Conservation (phyloP, 2,113 vertebrate genomes). For the Lipotes vexillifer region DNA sequence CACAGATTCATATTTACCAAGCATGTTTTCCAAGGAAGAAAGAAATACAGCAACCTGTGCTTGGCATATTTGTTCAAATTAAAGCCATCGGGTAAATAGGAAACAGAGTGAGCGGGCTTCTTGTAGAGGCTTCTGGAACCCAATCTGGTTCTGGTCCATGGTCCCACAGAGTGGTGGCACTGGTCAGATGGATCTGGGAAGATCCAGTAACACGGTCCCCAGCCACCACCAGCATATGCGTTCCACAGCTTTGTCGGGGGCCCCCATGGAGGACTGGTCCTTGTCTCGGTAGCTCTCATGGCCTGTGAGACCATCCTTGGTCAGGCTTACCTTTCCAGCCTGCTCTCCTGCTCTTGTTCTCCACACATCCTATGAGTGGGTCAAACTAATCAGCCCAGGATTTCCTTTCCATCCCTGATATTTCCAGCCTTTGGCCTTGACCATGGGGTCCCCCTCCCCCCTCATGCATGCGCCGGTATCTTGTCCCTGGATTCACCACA, state of each 20-base stretch:
- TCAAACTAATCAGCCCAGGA: accelerated
- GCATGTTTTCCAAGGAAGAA: neutral
- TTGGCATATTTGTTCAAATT: neutral
- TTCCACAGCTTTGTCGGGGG: accelerated
- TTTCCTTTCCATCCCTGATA: neutral
- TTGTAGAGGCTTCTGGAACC: neutral
- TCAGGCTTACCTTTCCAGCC: neutral
- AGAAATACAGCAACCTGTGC: neutral
- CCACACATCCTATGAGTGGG: accelerated
- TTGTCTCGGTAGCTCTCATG: accelerated
- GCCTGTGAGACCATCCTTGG: accelerated
- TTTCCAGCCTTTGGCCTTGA: neutral
- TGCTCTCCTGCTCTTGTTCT: neutral
- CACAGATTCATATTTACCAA: accelerated
- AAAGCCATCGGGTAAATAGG: neutral
- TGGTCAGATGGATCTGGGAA: accelerated
- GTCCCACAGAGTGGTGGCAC: neutral
- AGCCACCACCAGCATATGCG: accelerated
- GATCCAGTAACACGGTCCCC: accelerated
- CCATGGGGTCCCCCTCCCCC: neutral
- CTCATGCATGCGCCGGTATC: accelerated
- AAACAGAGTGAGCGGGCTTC: accelerated
- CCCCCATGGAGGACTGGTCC: accelerated
- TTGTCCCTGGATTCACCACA: too few relatives aligned
- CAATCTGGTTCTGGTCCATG: neutral